Evolutionary conservation across 2,797 vertebrate species (phyloP), one percentile per base, ranked within the genome.

Genomic region (Triplophysa bombifrons): DNA sequence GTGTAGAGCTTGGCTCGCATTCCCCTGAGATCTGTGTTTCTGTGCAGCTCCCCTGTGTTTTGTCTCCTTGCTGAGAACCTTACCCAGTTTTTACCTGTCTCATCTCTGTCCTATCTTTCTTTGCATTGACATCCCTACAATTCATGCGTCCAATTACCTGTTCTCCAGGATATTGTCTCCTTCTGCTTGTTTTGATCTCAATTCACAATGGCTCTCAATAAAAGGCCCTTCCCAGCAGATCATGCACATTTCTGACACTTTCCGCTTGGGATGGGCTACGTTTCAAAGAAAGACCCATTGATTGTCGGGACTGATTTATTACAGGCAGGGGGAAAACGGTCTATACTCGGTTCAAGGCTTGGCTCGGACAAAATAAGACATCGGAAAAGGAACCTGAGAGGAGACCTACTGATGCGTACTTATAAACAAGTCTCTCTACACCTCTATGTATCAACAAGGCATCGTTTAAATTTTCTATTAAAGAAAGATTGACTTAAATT

Each of bases 11-110:
- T 68, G 74, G 20, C 53, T 74, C 72, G 12, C 58, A 66, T 41
- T 76, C 61, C 68, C 82, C 58, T 20, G 60, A 81, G 72, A 78
- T 27, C 48, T 38, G 79, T 68, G 25, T 65, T 56, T 74, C 13
- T 58, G 82, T 68, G 77, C 74, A 82, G 61, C 80, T 71, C 74
- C 53, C 73, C 27, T 38, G 65, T 58, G 58, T 76, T 72, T 82
- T 78, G 64, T 67, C 74, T 83, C 74, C 71, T 71, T 53, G 53
- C 67, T 74, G 61, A 75, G 58, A 73, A 67, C 81, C 81, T 80
- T 85, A 82, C 79, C 71, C 66, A 80, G 75, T 84, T 84, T 84
- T 83, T 74, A 86, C 86, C 82, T 83, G 82, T 81, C 82, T 77
- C 75, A 86, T 76, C 82, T 72, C 60, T 38, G 20, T 70, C 80